Evolutionary conservation across 2,113 vertebrate genomes (phyloP), one percentile per base, ranked within the genome.

Genomic region (Cyanocitta stelleri): DNA sequence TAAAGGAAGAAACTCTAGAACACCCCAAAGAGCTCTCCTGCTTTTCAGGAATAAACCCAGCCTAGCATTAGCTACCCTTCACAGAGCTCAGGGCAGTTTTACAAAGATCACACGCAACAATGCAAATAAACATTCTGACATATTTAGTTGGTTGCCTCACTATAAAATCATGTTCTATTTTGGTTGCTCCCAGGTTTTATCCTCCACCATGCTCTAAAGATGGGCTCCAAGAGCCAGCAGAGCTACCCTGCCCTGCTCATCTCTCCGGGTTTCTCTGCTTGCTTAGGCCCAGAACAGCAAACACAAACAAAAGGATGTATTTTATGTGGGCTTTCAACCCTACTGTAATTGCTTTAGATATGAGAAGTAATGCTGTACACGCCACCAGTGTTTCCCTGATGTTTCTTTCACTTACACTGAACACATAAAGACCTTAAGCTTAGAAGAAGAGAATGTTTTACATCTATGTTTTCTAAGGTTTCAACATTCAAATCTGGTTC

Each of bases 101-200:
- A 89, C 62, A 72, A 77, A 82, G 61, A 75, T 18, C 73, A 73
- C 29, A 27, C 0, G 1, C 23, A 88, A 83, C 90, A 88, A 69
- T 37, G 59, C n/a, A 90, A 93, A 84, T n/a, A 90, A 96, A 80
- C 63, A 93, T 83, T 76, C 79, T 35, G 79, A 86, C 93, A 88
- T 88, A 95, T 90, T 93, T 96, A 95, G 90, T 44, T 55, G 35
- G 51, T 55, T 44, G 2, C 43, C 76, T 95, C 94, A 92, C 68
- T 51, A 55, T 18, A 58, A 66, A 88, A 86, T 59, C 85, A 90
- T 16, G 46, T 48, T 92, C 94, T 94, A 86, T 93, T 97, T 88
- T 55, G 46, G 95, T 81, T 88, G 63, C 78, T 92, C 56, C 46
- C 18, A 30, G 75, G 35, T 91, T 87, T 85, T 68, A 61, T 8